phyloP scores from a whole-genome alignment of 2,113 vertebrate species.

The Eublepharis macularius region DNA sequence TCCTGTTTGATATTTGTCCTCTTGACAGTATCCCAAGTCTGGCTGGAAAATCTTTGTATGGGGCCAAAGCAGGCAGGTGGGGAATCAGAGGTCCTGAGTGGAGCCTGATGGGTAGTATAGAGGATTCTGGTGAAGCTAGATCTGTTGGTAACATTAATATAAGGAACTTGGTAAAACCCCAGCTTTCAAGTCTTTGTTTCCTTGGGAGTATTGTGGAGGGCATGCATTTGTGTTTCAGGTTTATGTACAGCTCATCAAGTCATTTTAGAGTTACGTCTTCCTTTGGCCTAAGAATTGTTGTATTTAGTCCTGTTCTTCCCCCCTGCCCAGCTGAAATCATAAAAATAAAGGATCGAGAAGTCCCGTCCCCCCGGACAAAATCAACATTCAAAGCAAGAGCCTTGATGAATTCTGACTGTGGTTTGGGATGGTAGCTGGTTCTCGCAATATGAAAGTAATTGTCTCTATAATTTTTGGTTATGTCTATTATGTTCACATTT shows the following conservation, averaged over 20 bases:
- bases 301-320: too few relatives aligned
- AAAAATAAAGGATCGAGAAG: too few relatives aligned
- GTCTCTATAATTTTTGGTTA: background rate
- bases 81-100: too few relatives aligned
- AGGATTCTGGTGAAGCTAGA: background rate
- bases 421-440: too few relatives aligned
- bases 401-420: background rate
- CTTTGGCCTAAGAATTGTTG: background rate
- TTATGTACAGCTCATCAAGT: background rate
- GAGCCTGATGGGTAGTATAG: too few relatives aligned
- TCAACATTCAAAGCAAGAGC: background rate
- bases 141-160: background rate
- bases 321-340: background rate
- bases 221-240: background rate
- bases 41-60: too few relatives aligned
- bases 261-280: background rate
- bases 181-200: too few relatives aligned
- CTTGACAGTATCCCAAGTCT: too few relatives aligned
- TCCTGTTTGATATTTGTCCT: too few relatives aligned
- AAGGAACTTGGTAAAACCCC: too few relatives aligned
- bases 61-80: too few relatives aligned
- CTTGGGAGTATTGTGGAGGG: background rate
- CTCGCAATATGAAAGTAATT: constrained; percentile 4
- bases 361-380: background rate
- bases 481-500: background rate